phyloP scores from a whole-genome alignment of 2,113 vertebrate species.

The Sporophila hypoxantha region DNA sequence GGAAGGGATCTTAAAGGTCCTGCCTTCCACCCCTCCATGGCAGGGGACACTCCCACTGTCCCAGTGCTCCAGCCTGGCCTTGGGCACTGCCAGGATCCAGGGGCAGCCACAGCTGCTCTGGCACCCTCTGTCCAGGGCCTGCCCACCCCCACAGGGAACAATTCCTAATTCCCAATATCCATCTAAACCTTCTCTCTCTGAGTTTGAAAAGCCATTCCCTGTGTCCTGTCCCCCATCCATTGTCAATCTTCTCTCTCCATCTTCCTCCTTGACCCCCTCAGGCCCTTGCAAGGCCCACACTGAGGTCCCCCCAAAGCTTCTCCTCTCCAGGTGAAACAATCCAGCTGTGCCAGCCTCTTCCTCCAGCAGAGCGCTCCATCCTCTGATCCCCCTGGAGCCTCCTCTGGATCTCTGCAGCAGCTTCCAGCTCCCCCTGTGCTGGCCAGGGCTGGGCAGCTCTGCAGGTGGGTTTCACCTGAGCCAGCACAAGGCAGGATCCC shows the following conservation, averaged over 20 bases:
- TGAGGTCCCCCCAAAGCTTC: neutral
- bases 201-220: fast-evolving
- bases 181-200: fast-evolving
- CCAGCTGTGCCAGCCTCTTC: neutral
- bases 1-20: too few relatives aligned
- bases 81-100: neutral
- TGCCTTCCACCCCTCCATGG: too few relatives aligned
- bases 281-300: neutral
- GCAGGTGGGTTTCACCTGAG: neutral
- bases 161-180: neutral
- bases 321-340: neutral
- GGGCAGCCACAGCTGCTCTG: neutral
- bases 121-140: neutral
- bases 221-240: fast-evolving
- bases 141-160: fast-evolving
- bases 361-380: neutral
- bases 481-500: neutral
- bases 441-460: neutral
- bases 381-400: neutral
- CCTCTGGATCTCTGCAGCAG: neutral
- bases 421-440: neutral
- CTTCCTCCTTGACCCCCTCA: fast-evolving
- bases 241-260: neutral
- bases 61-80: neutral
- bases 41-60: too few relatives aligned